A percentile compares a stretch with the other conserved stretches of the same genome.
phyloP scores from a whole-genome alignment of 2,113 vertebrate genomes.

The Petroica traversi region DNA sequence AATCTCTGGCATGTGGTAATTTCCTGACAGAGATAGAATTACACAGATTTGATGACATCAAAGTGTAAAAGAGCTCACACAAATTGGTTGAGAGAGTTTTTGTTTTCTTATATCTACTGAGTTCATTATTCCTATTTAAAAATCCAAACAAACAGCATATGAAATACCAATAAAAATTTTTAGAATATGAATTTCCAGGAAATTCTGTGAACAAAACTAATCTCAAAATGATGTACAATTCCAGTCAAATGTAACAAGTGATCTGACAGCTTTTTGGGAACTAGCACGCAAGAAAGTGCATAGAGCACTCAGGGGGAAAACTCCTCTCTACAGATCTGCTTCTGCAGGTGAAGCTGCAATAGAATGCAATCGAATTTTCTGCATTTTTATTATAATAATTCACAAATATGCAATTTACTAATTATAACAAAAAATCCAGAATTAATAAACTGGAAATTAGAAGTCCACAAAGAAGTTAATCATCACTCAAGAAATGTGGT shows the following conservation, averaged over 20 bases:
- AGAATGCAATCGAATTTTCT: background rate
- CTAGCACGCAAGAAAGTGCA: background rate
- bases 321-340: background rate
- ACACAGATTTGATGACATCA: slow-evolving; percentile 22
- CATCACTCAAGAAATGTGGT: background rate
- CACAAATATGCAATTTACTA: background rate
- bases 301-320: background rate
- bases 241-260: slow-evolving; percentile 24
- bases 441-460: slow-evolving; percentile 21
- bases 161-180: background rate
- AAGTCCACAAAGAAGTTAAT: background rate
- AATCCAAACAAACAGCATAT: background rate
- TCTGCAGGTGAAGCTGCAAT: background rate
- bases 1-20: slow-evolving; percentile 48
- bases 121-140: slow-evolving; percentile 2
- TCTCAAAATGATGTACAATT: background rate
- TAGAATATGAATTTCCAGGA: background rate
- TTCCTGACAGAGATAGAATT: slow-evolving; percentile 44
- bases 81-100: background rate
- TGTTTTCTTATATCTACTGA: slow-evolving; percentile 20
- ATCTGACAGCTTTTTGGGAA: background rate
- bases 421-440: slow-evolving; percentile 6
- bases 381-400: background rate
- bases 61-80: background rate
- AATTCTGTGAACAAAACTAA: background rate